phyloP scores from a whole-genome alignment of 2,113 vertebrate species.

The Ctenomys sociabilis region DNA sequence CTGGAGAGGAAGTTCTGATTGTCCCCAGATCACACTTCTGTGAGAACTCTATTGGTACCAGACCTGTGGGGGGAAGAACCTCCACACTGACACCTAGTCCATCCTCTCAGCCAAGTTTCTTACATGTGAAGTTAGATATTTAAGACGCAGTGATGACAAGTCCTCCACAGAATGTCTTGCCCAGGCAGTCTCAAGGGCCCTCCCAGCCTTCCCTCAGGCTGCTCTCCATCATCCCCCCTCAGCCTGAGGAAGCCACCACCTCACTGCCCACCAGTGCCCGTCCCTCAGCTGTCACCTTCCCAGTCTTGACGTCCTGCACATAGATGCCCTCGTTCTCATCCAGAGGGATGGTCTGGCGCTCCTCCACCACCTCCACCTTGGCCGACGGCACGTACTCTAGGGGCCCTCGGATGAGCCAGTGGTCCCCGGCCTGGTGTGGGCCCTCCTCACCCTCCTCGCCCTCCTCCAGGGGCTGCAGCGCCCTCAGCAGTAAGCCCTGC shows the following conservation, averaged over 20 bases:
- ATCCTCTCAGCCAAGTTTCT: not conserved
- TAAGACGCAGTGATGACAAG: not conserved
- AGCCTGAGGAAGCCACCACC: not conserved
- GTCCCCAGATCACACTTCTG: not conserved
- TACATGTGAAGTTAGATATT: not conserved
- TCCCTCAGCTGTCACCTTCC: conserved; percentile 86
- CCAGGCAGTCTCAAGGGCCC: not conserved
- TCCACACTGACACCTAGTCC: not conserved
- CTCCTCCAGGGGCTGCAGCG: conserved; percentile 90
- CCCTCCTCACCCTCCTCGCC: conserved; percentile 76
- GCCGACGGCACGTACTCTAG: conserved; percentile 92
- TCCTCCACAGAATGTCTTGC: not conserved
- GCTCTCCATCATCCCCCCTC: not conserved
- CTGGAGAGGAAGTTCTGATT: not conserved
- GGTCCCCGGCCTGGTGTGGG: conserved; percentile 88
- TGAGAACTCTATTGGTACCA: not conserved
- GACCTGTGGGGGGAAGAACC: not conserved
- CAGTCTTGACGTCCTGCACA: conserved; percentile 91
- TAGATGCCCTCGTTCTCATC: conserved; percentile 96
- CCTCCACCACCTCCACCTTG: conserved; percentile 89
- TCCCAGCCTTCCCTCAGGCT: rapidly evolving
- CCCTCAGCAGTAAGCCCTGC: conserved; percentile 91
- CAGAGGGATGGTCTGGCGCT: conserved; percentile 89
- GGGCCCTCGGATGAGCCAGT: conserved; percentile 94
- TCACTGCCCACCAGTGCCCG: not conserved